Evolutionary conservation across 2,113 vertebrate species (phyloP), one percentile per base, ranked within the genome.

Genomic region (Proterorhinus semilunaris): DNA sequence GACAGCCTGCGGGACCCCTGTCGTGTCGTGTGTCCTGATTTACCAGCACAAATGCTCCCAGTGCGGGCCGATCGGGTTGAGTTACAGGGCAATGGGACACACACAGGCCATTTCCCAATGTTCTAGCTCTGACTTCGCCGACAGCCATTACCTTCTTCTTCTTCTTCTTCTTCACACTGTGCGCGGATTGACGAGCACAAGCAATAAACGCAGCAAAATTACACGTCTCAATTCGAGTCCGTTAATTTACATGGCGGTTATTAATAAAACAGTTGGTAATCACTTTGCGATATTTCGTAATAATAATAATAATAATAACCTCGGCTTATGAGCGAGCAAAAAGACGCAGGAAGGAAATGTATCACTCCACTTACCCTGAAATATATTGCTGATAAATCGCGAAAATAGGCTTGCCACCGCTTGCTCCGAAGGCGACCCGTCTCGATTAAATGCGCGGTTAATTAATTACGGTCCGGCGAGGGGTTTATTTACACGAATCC

Each of bases 321-420:
- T 68, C 50, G 85, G 67, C 64, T 74, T 63, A 72, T 83, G 72
- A 61, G 74, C 64, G 75, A 84, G 81, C 71, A 74, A 77, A 86
- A 89, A 90, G 83, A 90, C 90, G 88, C 89, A 91, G 87, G 89
- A 91, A 90, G 87, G 88, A 90, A 91, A 92, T 82, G 85, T 91
- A 91, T 88, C 84, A 89, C 83, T 92, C 87, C 86, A 92, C 91
- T 91, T 91, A 92, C 91, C 90, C 81, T 79, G 80, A 89, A 87
- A 88, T 87, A 88, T 87, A 85, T 81, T 86, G 81, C 86, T 77
- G 85, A 82, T 84, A 78, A 86, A 87, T 74, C 49, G 62, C 78
- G 55, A 75, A 70, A 72, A 62, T 55, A 75, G 65, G 53, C 59
- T 73, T 61, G 72, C 62, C 47, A 45, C 27, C 79, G 27, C 53